These are phyloP conservation scores for Bembecia ichneumoniformis DNA, from an alignment of 2,888 invertebrate genomes.

Conservation along the genomic window DNA sequence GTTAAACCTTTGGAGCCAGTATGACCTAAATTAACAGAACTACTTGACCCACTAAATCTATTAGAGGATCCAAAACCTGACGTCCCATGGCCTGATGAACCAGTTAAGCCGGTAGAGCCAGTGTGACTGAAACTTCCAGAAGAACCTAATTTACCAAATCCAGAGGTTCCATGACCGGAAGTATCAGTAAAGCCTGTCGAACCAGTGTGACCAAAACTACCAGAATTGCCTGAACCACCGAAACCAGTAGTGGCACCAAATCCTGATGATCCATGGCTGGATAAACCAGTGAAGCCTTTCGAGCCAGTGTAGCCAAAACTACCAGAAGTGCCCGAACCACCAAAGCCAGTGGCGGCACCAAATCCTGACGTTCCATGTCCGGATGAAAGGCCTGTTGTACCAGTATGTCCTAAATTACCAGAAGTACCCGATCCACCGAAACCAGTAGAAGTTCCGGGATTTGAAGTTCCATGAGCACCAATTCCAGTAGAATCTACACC, in stretches of 20 bases:
- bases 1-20: not conserved
- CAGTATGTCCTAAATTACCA: not conserved
- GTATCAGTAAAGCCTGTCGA: too few species aligned
- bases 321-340: not conserved
- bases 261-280: too few species aligned
- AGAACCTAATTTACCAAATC: not conserved
- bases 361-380: not conserved
- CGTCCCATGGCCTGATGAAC: not conserved
- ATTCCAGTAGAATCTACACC: not conserved
- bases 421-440: slow-evolving; percentile 5
- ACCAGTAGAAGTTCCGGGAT: not conserved
- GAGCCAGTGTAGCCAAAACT: too few species aligned
- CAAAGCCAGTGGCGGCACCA: not conserved
- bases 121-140: not conserved
- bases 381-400: not conserved
- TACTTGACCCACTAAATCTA: slow-evolving; percentile 2
- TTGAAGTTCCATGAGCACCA: slow-evolving; percentile 1
- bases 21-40: slow-evolving; percentile 3
- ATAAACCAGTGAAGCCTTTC: too few species aligned
- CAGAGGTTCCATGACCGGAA: not conserved
- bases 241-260: too few species aligned
- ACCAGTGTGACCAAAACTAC: too few species aligned
- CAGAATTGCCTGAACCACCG: too few species aligned
- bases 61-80: slow-evolving; percentile 2
- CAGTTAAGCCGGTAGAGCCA: not conserved